Evolutionary conservation across 1,140 invertebrate genomes (phyloP).

Genomic region (Argopecten irradians): DNA sequence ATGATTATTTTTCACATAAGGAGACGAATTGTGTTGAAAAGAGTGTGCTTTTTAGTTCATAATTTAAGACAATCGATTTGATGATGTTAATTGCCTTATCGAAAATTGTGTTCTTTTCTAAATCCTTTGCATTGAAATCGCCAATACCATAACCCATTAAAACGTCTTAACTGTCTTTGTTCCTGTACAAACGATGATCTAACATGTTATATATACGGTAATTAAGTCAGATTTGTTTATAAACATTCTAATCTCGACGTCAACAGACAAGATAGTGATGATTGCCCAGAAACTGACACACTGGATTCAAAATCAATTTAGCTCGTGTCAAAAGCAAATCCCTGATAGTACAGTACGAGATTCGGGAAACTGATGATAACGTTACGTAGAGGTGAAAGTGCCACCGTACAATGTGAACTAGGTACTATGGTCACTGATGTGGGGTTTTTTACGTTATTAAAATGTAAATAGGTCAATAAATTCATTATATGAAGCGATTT

Average conservation of each 20-base stretch:
- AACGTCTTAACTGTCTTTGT: not conserved
- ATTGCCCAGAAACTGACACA: not conserved
- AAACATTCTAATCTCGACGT: not conserved
- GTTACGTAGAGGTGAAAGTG: not conserved
- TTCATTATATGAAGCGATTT: too few species aligned
- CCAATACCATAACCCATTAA: not conserved
- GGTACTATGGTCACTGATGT: too few species aligned
- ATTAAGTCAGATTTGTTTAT: conserved; percentile 10
- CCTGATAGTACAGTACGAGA: conserved; percentile 6
- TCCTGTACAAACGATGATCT: not conserved
- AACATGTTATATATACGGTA: conserved; percentile 1
- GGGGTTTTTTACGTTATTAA: too few species aligned
- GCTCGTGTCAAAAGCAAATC: conserved; percentile 21
- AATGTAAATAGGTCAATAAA: too few species aligned
- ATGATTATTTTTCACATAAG: too few species aligned
- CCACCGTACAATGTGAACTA: not conserved
- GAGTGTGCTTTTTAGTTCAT: not conserved
- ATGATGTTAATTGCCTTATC: not conserved
- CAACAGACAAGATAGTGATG: not conserved
- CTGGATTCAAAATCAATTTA: not conserved
- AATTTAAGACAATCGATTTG: not conserved
- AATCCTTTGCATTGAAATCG: not conserved
- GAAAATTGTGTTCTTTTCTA: not conserved
- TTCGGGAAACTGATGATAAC: not conserved
- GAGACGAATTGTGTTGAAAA: too few species aligned